Evolutionary conservation across 2,888 invertebrate species (phyloP), one percentile per base, ranked within the genome.

Genomic region (Pollenia griseotomentosa): DNA sequence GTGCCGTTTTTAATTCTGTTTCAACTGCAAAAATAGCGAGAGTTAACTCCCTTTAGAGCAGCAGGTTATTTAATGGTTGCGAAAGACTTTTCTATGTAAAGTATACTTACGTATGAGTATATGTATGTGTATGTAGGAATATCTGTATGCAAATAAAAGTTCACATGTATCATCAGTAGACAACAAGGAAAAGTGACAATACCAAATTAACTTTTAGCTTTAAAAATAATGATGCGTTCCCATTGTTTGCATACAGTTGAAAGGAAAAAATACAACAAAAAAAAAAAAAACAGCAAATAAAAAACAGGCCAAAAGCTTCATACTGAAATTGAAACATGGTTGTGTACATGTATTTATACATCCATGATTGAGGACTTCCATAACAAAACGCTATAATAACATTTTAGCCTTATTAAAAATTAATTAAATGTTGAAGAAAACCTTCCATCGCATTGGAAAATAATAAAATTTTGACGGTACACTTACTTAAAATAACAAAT

Each of bases 201-300:
- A 87, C 78, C 74, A 87, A 87, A 87, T 87, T 87, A 87, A 87
- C 87, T 87, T 87, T 84, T 84, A 84, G 84, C 87, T 87, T 84
- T 87, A 87, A 87, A 85, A 78, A 87, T 87, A 84, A 87, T 84
- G 87, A 84, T 84, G 81, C 23, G 51, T 82, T 77, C 81, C 73
- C 84, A 82, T 84, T 87, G 84, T 86, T 68, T 61, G 40, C 55
- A 80, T 61, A 57, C 40, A 71, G 80, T 71, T 83, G 80, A 77
- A 81, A 78, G 77, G 73, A 81, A 68, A 77, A 55, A 46, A 63
- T 61, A 40, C 44, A 40, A 75, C 16, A n/a, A 42, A 53, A 61
- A 44, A 53, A 19, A 23, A 51, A 63, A 57, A 14, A 23, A 14
- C 1, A 61, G 59, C 61, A 75, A 55, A 55, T 44, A 19, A 53